Evolutionary conservation across 2,888 invertebrate species (phyloP).

Genomic region (Chamaedrilus cognettii): DNA sequence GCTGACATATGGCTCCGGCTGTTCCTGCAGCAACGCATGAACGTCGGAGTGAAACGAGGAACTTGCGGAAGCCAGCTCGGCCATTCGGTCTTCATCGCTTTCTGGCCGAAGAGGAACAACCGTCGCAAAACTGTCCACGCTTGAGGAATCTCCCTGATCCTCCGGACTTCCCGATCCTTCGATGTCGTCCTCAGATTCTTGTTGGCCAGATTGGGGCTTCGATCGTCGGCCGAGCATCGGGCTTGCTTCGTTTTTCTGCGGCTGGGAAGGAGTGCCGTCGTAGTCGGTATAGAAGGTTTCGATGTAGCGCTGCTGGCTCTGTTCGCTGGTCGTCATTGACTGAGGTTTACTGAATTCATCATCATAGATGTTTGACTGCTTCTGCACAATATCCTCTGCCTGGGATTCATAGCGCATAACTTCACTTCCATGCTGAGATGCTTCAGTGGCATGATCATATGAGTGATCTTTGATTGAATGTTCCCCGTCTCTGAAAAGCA

Average conservation of each 20-base stretch:
- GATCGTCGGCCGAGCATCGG: not conserved
- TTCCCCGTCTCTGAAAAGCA: not conserved
- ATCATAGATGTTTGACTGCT: not conserved
- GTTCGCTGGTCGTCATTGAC: not conserved
- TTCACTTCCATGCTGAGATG: not conserved
- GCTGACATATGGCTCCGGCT: conserved; percentile 76
- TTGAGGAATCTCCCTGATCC: conserved; percentile 53
- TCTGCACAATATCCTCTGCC: not conserved
- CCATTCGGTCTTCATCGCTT: conserved; percentile 53
- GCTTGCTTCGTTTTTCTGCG: not conserved
- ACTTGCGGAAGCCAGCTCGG: conserved; percentile 63
- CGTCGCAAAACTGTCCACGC: conserved; percentile 58
- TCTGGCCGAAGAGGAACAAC: conserved; percentile 53
- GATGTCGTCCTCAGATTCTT: conserved; percentile 4
- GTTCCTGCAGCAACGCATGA: conserved; percentile 26
- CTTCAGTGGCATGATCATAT: not conserved
- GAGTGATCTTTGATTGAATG: not conserved
- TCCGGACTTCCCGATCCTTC: conserved; percentile 36
- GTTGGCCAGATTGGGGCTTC: no score
- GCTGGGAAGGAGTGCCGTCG: not conserved
- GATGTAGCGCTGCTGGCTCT: not conserved
- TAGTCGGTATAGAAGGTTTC: not conserved
- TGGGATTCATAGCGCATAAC: not conserved
- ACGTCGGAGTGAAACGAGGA: conserved; percentile 62
- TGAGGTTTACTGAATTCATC: not conserved